phyloP scores from a whole-genome alignment of 2,113 vertebrate genomes.

The Oxyruncus cristatus region DNA sequence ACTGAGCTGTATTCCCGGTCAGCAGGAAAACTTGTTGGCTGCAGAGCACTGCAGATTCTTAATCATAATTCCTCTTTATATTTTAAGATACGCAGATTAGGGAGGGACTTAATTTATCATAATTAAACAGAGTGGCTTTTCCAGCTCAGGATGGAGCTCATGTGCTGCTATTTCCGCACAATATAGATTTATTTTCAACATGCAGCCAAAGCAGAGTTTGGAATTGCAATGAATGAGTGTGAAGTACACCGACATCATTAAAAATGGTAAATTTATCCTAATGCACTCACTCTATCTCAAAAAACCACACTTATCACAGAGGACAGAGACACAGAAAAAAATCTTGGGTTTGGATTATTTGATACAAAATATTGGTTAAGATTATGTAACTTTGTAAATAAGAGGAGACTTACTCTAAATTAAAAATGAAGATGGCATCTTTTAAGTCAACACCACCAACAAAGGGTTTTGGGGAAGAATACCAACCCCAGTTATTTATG shows the following conservation, averaged over 20 bases:
- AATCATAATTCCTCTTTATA: not conserved
- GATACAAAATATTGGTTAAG: not conserved
- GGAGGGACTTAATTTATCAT: not conserved
- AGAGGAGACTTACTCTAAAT: not conserved
- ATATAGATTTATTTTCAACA: not conserved
- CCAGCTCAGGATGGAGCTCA: not conserved
- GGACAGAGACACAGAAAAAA: not conserved
- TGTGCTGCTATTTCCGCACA: not conserved
- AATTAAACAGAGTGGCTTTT: not conserved
- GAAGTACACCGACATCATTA: not conserved
- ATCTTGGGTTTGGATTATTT: not conserved
- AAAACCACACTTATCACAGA: not conserved
- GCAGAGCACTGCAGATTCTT: not conserved
- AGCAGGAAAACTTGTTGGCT: not conserved
- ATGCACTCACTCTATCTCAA: not conserved
- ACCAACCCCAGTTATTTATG: not conserved
- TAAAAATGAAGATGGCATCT: not conserved
- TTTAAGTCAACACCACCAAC: not conserved
- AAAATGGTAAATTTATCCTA: not conserved
- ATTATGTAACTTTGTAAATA: not conserved
- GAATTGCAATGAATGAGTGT: not conserved
- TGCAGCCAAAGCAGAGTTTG: not conserved
- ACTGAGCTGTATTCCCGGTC: slow-evolving; percentile 1
- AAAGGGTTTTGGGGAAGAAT: not conserved
- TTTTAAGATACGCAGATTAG: not conserved